phyloP scores from a whole-genome alignment of 2,113 vertebrate species.

The Taxidea taxus region DNA sequence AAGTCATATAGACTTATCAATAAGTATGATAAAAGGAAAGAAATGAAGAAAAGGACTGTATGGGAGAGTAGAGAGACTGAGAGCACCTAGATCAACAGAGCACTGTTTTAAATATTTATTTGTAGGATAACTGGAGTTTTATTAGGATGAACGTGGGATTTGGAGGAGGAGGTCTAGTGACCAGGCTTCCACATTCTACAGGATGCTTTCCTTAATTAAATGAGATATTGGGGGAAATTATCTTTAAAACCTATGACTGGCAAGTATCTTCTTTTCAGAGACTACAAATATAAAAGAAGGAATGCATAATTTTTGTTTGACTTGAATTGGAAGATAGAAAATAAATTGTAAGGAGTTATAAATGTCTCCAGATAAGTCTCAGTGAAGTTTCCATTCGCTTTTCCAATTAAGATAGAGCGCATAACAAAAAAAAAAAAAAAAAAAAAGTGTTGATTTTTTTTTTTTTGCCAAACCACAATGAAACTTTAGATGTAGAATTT shows the following conservation, averaged over 20 bases:
- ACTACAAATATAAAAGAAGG: conserved; percentile 35
- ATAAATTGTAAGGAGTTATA: conserved; percentile 42
- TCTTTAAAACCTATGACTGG: conserved; percentile 4
- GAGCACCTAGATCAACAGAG: background rate
- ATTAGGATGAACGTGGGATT: background rate
- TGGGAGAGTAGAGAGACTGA: background rate
- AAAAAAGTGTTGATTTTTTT: background rate
- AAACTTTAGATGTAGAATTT: conserved; percentile 61
- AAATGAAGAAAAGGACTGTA: background rate
- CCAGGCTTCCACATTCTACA: background rate
- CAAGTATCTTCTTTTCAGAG: conserved; percentile 36
- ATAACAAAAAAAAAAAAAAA: background rate
- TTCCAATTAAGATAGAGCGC: conserved; percentile 67
- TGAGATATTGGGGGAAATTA: background rate
- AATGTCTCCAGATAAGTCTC: conserved; percentile 58
- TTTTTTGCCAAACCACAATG: conserved; percentile 67
- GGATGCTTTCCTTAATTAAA: background rate
- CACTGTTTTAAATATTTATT: background rate
- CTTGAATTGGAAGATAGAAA: conserved; percentile 55
- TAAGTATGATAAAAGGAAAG: conserved; percentile 10
- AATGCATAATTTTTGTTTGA: conserved; percentile 36
- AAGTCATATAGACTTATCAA: background rate
- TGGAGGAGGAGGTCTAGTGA: background rate
- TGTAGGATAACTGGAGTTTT: background rate
- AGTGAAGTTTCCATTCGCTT: conserved; percentile 60